A percentile compares a stretch with the other conserved stretches of the same genome.
phyloP scores from a whole-genome alignment of 2,888 invertebrate genomes.

The Amphipyra tragopoginis region DNA sequence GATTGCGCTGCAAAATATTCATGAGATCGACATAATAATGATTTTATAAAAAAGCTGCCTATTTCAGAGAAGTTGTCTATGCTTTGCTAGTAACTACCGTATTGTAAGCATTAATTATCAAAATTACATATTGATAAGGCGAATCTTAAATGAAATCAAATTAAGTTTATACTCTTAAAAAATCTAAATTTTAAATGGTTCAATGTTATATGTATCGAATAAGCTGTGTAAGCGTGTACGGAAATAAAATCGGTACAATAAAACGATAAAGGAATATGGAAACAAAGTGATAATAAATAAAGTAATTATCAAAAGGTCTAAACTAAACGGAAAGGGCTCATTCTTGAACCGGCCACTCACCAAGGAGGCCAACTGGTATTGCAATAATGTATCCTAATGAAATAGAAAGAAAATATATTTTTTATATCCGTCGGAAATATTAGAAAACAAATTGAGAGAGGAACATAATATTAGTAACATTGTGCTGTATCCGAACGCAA shows the following conservation, averaged over 20 bases:
- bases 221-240: conserved; percentile 81
- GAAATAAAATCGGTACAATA: conserved; percentile 62
- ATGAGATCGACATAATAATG: conserved; percentile 51
- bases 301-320: conserved; percentile 63
- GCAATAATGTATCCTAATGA: conserved; percentile 88
- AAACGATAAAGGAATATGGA: conserved; percentile 47
- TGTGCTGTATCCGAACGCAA: conserved; percentile 62
- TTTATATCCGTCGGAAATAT: conserved; percentile 59
- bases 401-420: conserved; percentile 79
- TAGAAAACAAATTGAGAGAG: conserved; percentile 53
- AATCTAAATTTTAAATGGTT: conserved; percentile 44
- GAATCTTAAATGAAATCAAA: conserved; percentile 36
- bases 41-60: conserved; percentile 52
- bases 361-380: conserved; percentile 88
- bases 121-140: conserved; percentile 48
- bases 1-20: conserved; percentile 59
- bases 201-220: conserved; percentile 63
- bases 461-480: conserved; percentile 70
- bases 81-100: conserved; percentile 43
- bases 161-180: conserved; percentile 46
- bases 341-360: conserved; percentile 83
- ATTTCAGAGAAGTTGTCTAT: conserved; percentile 33
- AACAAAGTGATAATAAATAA: conserved; percentile 60
- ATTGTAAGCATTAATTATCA: conserved; percentile 47
- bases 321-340: conserved; percentile 70